Evolutionary conservation across 2,888 invertebrate species (phyloP).

Genomic region (Stratiomys singularior): DNA sequence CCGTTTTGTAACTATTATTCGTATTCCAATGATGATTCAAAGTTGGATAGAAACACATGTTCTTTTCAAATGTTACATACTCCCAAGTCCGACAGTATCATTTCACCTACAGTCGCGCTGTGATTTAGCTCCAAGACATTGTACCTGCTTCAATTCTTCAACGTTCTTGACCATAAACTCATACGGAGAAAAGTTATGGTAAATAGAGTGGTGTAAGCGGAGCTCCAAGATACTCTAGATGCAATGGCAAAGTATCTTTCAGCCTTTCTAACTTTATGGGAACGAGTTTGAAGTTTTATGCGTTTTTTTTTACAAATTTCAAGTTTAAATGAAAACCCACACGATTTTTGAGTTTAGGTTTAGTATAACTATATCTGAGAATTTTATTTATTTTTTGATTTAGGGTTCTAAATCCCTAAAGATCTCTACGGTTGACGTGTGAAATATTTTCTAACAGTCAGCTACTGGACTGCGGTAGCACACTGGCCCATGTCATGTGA

Average conservation of each 20-base stretch:
- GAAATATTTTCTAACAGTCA: too few species aligned
- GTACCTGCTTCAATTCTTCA: constrained; percentile 43
- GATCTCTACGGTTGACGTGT: too few species aligned
- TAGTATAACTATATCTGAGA: too few species aligned
- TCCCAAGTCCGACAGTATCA: constrained; percentile 50
- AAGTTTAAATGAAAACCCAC: too few species aligned
- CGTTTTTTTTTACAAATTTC: too few species aligned
- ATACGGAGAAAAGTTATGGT: constrained; percentile 33
- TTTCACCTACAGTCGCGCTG: constrained; percentile 46
- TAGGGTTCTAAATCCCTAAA: too few species aligned
- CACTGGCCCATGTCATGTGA: too few species aligned
- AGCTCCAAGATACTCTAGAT: constrained; percentile 20
- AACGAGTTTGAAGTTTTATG: too few species aligned
- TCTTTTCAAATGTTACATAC: constrained; percentile 47
- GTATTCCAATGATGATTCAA: constrained; percentile 40
- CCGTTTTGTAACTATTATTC: constrained; percentile 38
- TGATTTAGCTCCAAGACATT: constrained; percentile 28
- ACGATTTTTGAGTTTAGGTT: too few species aligned
- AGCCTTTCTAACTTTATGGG: too few species aligned
- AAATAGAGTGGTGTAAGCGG: not conserved
- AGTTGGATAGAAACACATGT: constrained; percentile 51
- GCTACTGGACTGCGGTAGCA: too few species aligned
- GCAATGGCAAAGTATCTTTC: not conserved
- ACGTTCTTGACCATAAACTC: constrained; percentile 40
- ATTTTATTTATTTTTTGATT: too few species aligned